Evolutionary conservation across 2,797 vertebrate species (phyloP).

Genomic region (Loriculus beryllinus): DNA sequence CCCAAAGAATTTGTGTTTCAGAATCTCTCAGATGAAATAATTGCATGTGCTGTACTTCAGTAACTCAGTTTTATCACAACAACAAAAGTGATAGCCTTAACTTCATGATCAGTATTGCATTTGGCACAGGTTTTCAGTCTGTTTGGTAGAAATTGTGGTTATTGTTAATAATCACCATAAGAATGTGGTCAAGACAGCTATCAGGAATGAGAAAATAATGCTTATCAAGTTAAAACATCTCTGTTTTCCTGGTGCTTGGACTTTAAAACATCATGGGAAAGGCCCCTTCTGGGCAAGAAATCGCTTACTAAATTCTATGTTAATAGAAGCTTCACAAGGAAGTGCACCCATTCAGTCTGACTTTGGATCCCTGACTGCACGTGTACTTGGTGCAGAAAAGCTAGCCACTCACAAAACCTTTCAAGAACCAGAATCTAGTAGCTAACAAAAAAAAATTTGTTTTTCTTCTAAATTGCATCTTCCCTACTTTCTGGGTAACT

Average conservation of each 20-base stretch:
- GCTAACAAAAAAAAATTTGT: not conserved
- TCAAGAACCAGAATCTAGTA: not conserved
- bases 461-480: not conserved
- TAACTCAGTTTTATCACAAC: not conserved
- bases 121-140: not conserved
- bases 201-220: not conserved
- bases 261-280: not conserved
- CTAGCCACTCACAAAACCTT: not conserved
- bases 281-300: not conserved
- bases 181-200: not conserved
- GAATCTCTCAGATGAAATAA: not conserved
- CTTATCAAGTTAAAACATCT: not conserved
- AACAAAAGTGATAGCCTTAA: not conserved
- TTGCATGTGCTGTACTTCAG: not conserved
- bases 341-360: not conserved
- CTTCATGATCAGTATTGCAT: not conserved
- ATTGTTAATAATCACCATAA: not conserved
- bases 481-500: not conserved
- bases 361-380: not conserved
- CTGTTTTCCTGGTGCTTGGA: not conserved
- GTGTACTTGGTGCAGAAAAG: not conserved
- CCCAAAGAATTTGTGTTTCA: slow-evolving; percentile 27
- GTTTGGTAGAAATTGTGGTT: not conserved
- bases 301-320: not conserved
- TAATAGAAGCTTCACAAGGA: not conserved